A percentile compares a stretch with the other conserved stretches of the same genome.
phyloP scores from a whole-genome alignment of 2,797 vertebrate species.

The Vultur gryphus region DNA sequence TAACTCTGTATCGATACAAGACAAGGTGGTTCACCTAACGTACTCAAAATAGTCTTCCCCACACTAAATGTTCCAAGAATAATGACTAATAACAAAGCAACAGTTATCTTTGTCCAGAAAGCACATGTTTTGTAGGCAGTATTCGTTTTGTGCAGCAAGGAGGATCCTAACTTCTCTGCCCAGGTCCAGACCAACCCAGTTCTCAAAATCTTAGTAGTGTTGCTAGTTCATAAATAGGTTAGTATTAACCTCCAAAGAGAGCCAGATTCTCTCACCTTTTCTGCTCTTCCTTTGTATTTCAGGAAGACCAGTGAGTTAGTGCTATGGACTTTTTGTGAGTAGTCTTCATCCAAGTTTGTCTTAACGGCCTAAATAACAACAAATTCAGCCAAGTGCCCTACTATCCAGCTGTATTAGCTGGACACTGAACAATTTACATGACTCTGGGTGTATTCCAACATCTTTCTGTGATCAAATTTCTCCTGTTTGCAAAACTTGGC shows the following conservation, averaged over 20 bases:
- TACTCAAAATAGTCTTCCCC: background rate
- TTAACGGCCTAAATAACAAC: background rate
- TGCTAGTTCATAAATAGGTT: background rate
- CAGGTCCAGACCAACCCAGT: background rate
- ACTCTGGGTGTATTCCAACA: background rate
- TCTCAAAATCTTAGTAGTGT: background rate
- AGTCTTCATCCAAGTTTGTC: background rate
- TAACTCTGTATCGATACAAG: background rate
- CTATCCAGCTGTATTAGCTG: background rate
- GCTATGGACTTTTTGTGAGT: background rate
- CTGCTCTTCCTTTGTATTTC: background rate
- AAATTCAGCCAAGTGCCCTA: background rate
- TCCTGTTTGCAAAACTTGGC: background rate
- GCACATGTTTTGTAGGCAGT: background rate
- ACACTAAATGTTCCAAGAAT: background rate
- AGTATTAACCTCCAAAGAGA: background rate
- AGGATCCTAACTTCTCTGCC: background rate
- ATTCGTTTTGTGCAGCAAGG: background rate
- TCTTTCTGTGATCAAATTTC: background rate
- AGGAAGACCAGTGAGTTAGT: background rate
- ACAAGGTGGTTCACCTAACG: background rate
- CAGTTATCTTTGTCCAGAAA: background rate
- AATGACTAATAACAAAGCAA: background rate
- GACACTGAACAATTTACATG: background rate
- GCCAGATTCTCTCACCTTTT: background rate